Base-by-base conservation (phyloP, 2,888 invertebrate genomes). In the Diarsia dahlii region DNA sequence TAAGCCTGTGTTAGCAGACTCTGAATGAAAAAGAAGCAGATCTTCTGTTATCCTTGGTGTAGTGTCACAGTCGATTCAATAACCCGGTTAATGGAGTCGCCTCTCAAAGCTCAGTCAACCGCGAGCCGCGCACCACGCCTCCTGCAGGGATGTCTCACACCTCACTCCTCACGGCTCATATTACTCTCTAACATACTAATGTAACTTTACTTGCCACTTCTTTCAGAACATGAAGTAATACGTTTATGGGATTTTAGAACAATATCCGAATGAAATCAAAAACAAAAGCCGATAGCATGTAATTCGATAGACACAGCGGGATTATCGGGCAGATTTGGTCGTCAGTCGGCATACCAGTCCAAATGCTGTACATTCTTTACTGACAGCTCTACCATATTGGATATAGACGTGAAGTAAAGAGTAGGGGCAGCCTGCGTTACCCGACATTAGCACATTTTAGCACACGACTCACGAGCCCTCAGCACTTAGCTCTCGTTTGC, bases 371-470 rank as follows among this genome's bases (percentile, higher is more conserved):
- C 62, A 56, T 64, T 71, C 23, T 9, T 45, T 2, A 13, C 52
- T 54, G 50, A 15, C 63, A 71, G 58, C 56, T 70, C 63, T 76
- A n/a, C n/a, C 13, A 48, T n/a, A 4, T 39, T 39, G 56, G 23
- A 56, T 34, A 56, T 46, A 39, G 34, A 58, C 54, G 18, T 50
- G 64, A 52, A 54, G 64, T 56, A 34, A 45, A 18, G 34, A 56
- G 79, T 39, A 34, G 39, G 23, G 12, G 54, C 20, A 78, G 70
- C 20, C 34, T 5, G 13, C 46, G 50, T 18, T 15, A 8, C 34
- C 52, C 52, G 45, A 48, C 67, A 77, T 82, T 71, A 82, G 71
- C 63, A 45, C 66, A n/a, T n/a, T n/a, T n/a, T n/a, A n/a, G 6
- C 39, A 39, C 39, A 39, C 6, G 39, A 5, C 3, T 39, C 39